Evolutionary conservation across 1,140 invertebrate genomes (phyloP), one percentile per base, ranked within the genome.

Genomic region (Caerostris extrusa): DNA sequence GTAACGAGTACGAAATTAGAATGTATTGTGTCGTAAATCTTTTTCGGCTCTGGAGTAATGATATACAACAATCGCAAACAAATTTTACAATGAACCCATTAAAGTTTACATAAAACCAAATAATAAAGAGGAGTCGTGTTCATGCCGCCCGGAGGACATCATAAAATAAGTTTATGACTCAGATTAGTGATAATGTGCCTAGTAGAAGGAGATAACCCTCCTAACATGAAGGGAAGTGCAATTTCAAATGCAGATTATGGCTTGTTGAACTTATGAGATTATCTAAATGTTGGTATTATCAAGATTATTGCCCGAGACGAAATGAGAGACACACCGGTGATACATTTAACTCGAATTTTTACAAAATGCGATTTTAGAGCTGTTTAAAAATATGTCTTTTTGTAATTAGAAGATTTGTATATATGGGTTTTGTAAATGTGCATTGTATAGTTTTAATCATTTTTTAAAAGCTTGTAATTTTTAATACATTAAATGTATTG

Each of bases 101-200:
- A 85, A 57, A 85, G 82, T 58, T 57, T 85, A 85, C 82, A 85
- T 85, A 57, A 85, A 85, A 85, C n/a, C 17, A 85, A 57, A 58
- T 56, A 85, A 85, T 58, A 85, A 85, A 85, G 82, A 58, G 57
- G 57, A 58, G 56, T 57, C n/a, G 55, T 58, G 55, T 85, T 85
- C 57, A 58, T 85, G 82, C 7, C 82, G 19, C 82, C 82, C 82
- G 8, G 82, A 56, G 82, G 82, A 85, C 82, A 56, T 58, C 55
- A 58, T 85, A 85, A 85, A 85, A 58, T 56, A 85, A 85, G 57
- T 85, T 85, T 85, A 85, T 85, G 55, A 17, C 57, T 58, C 17
- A 85, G 82, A 85, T 85, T 85, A 85, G 82, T 58, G 82, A 85
- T 85, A 85, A 85, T 85, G 82, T 57, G 82, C 55, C 57, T 57